Conservation (phyloP, 2,113 vertebrate species). For the Crypturellus undulatus region DNA sequence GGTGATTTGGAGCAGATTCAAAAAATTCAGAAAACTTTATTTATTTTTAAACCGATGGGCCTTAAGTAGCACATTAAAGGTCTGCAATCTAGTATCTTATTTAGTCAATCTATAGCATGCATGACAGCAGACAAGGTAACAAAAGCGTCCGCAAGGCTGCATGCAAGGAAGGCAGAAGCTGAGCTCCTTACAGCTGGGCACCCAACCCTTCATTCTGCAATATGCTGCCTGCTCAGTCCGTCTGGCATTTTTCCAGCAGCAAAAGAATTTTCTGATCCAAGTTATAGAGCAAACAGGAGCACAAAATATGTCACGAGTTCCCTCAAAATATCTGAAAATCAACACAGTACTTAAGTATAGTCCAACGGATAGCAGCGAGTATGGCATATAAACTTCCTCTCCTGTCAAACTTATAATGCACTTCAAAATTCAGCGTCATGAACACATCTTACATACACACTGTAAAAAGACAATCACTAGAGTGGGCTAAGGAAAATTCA, state of each 20-base stretch:
- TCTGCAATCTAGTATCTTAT: neutral
- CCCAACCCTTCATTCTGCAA: too few relatives aligned
- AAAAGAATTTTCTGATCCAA: neutral
- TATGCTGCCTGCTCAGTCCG: too few relatives aligned
- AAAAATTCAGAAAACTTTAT: too few relatives aligned
- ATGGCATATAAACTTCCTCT: neutral
- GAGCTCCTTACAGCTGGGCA: too few relatives aligned
- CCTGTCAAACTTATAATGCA: neutral
- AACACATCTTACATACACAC: neutral
- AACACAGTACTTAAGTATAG: too few relatives aligned
- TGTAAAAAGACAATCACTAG: neutral
- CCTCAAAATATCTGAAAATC: too few relatives aligned
- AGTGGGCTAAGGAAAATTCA: neutral
- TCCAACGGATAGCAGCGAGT: neutral
- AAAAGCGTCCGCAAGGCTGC: neutral
- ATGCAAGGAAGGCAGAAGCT: neutral
- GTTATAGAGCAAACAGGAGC: neutral
- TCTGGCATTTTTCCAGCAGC: too few relatives aligned
- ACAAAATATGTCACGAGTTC: too few relatives aligned
- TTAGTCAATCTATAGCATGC: neutral
- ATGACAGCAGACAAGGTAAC: neutral
- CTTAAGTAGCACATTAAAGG: neutral
- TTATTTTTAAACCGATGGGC: too few relatives aligned
- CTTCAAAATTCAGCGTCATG: neutral
- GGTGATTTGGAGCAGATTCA: too few relatives aligned